phyloP scores from a whole-genome alignment of 2,797 vertebrate species.

The Botia almorhae region DNA sequence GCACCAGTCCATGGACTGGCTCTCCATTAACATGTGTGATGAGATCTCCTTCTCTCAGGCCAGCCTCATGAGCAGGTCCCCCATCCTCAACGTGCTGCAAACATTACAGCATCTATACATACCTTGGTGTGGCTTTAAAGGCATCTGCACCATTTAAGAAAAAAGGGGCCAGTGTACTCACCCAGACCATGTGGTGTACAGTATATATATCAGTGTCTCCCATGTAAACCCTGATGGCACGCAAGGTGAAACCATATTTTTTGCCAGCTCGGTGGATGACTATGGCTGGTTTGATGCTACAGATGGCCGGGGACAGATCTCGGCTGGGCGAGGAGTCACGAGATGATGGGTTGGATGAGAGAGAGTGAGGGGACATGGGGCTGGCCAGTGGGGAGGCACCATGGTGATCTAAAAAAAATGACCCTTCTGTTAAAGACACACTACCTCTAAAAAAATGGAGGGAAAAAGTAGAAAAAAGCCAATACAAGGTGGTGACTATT shows the following conservation, averaged over 20 bases:
- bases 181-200: conserved; percentile 98
- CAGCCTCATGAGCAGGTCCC: conserved; percentile 90
- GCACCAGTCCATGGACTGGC: conserved; percentile 91
- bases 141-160: not conserved
- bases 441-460: not conserved
- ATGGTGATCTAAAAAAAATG: conserved; percentile 85
- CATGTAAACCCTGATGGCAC: conserved; percentile 97
- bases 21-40: conserved; percentile 98
- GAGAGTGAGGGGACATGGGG: conserved; percentile 96
- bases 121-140: not conserved
- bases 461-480: too few species aligned
- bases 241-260: conserved; percentile 96
- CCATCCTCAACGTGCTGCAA: conserved; percentile 91
- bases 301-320: conserved; percentile 88
- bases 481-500: not conserved
- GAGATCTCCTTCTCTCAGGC: conserved; percentile 91
- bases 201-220: conserved; percentile 95
- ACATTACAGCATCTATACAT: not conserved
- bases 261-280: conserved; percentile 92
- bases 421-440: not conserved
- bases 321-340: conserved; percentile 96
- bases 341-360: conserved; percentile 96
- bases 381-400: conserved; percentile 93
- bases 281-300: conserved; percentile 85
- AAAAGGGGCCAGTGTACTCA: conserved; percentile 72